These are phyloP conservation scores for Sebastes jordani DNA, from an alignment of 2,797 vertebrate genomes.

Conservation along the genomic window DNA sequence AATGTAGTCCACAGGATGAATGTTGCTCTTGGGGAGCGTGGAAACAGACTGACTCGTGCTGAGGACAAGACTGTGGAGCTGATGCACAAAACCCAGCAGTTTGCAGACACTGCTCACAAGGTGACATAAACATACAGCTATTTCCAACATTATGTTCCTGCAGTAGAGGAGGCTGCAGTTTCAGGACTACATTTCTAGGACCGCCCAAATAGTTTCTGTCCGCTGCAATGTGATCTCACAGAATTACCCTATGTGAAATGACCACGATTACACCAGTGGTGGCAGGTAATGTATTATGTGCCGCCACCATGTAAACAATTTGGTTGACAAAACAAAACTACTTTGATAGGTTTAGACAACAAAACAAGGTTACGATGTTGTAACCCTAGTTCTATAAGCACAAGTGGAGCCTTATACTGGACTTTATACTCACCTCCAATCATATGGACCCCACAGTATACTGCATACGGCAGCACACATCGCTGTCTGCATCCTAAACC, in stretches of 20 bases:
- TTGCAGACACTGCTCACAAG: conserved; percentile 92
- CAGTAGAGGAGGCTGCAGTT: background rate
- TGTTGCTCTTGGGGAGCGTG: conserved; percentile 89
- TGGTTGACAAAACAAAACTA: too few relatives aligned
- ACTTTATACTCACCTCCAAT: too few relatives aligned
- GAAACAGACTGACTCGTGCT: conserved; percentile 84
- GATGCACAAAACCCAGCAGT: conserved; percentile 89
- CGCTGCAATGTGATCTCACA: background rate
- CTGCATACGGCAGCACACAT: too few relatives aligned
- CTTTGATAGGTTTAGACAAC: too few relatives aligned
- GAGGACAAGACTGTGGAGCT: conserved; percentile 89
- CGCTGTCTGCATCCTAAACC: too few relatives aligned
- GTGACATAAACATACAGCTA: conserved; percentile 62
- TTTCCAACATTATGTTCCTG: background rate
- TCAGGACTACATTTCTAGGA: background rate
- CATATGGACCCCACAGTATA: too few relatives aligned
- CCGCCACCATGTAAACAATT: too few relatives aligned
- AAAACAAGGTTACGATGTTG: too few relatives aligned
- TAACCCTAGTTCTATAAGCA: too few relatives aligned
- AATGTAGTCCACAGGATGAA: conserved; percentile 89
- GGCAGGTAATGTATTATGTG: background rate
- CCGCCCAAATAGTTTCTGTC: background rate
- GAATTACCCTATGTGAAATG: background rate
- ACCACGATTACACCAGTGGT: background rate
- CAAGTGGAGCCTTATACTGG: too few relatives aligned